Evolutionary conservation across 30 jellyfish, hydroid and myxozoan species (phyloP).

Genomic region (Aurelia coerulea): DNA sequence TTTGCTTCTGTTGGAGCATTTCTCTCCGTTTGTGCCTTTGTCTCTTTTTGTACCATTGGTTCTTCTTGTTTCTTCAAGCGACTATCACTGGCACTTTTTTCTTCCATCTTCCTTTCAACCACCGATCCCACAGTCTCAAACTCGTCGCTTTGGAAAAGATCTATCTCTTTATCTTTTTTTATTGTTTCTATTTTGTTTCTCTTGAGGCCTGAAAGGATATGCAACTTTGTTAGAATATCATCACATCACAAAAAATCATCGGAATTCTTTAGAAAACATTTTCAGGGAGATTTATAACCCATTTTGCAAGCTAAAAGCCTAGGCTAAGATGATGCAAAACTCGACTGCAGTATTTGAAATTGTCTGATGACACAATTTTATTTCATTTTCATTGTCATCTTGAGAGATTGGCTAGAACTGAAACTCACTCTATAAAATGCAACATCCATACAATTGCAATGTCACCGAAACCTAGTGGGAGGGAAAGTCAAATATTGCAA

Average conservation of each 20-base stretch:
- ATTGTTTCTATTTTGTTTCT: slow-evolving; percentile 38
- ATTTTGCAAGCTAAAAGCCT: too few relatives aligned
- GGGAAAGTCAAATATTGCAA: too few relatives aligned
- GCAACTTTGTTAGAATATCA: background rate
- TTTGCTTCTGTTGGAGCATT: background rate
- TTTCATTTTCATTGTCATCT: too few relatives aligned
- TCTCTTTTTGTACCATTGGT: background rate
- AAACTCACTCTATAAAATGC: too few relatives aligned
- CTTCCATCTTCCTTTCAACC: slow-evolving; percentile 42
- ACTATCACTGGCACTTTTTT: background rate
- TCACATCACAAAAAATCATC: background rate
- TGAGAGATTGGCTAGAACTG: too few relatives aligned
- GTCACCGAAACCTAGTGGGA: too few relatives aligned
- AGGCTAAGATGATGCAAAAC: too few relatives aligned
- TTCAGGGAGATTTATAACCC: background rate
- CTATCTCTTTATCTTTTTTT: slow-evolving; percentile 57
- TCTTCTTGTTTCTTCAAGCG: background rate
- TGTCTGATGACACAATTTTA: too few relatives aligned
- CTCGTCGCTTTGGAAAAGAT: slow-evolving; percentile 18
- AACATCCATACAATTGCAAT: too few relatives aligned
- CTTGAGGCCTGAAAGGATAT: slow-evolving; percentile 34
- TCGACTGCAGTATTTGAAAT: too few relatives aligned
- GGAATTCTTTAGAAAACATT: background rate
- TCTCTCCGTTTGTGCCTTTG: slow-evolving; percentile 14
- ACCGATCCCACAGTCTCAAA: slow-evolving; percentile 71